Conservation (phyloP, 2,797 vertebrate species). For the Crenuchus spilurus region DNA sequence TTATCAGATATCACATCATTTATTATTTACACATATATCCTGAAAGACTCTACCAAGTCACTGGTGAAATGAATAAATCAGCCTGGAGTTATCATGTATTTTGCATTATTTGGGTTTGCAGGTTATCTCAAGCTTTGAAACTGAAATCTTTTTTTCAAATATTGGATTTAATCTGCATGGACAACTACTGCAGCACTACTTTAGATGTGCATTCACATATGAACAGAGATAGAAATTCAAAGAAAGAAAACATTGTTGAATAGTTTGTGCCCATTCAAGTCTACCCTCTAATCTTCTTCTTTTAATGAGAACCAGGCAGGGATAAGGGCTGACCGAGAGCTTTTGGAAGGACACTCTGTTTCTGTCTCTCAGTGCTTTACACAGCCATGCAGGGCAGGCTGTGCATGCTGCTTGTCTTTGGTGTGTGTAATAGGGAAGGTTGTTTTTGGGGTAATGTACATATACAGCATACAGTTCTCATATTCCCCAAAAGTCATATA, state of each 20-base stretch:
- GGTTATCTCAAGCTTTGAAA: not conserved
- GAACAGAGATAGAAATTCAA: slow-evolving; percentile 31
- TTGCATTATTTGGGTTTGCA: not conserved
- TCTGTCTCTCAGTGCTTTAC: slow-evolving; percentile 34
- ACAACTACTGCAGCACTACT: not conserved
- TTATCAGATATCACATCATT: not conserved
- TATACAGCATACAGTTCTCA: not conserved
- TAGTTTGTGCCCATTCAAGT: slow-evolving; percentile 62
- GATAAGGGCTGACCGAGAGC: slow-evolving; percentile 59
- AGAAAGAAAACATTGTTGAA: slow-evolving; percentile 51
- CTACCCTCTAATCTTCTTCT: slow-evolving; percentile 58
- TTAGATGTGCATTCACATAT: slow-evolving; percentile 10
- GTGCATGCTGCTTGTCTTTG: not conserved
- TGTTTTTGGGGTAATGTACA: not conserved
- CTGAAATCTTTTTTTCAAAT: slow-evolving; percentile 5
- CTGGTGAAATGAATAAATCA: not conserved
- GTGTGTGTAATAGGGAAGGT: not conserved
- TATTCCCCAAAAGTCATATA: not conserved
- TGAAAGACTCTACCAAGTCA: too few relatives aligned
- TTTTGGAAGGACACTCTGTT: slow-evolving; percentile 59
- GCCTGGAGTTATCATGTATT: not conserved
- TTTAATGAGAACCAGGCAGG: slow-evolving; percentile 59
- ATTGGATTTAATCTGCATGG: slow-evolving; percentile 27
- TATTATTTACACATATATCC: not conserved
- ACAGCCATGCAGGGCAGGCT: slow-evolving; percentile 20